phyloP scores from a whole-genome alignment of 2,888 invertebrate species.

The Rhimphoctona megacephalus region DNA sequence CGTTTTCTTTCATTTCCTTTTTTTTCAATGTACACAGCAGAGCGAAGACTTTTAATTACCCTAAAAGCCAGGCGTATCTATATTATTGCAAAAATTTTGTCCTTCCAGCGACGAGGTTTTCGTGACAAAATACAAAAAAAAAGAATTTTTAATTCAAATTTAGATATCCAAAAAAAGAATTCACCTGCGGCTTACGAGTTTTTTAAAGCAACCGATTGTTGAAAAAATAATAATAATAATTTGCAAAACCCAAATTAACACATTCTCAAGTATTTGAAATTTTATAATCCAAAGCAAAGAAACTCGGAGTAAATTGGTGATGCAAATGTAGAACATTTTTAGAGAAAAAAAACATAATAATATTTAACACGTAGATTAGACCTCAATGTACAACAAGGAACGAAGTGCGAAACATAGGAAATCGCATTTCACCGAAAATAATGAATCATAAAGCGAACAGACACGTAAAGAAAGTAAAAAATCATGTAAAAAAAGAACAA shows the following conservation, averaged over 20 bases:
- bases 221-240: background rate
- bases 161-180: background rate
- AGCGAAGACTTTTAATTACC: constrained; percentile 59
- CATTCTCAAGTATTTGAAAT: background rate
- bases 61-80: constrained; percentile 52
- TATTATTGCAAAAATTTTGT: constrained; percentile 44
- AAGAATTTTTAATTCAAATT: constrained; percentile 1
- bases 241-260: background rate
- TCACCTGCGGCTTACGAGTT: background rate
- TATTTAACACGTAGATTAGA: constrained; percentile 52
- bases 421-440: constrained; percentile 55
- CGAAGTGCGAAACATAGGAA: constrained; percentile 54
- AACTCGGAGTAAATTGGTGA: background rate
- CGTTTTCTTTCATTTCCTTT: constrained; percentile 10
- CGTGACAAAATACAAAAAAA: background rate
- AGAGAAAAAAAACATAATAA: constrained; percentile 41
- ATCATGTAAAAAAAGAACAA: constrained; percentile 43
- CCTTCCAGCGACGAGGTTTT: constrained; percentile 51
- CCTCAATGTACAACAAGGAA: constrained; percentile 65
- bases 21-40: constrained; percentile 36
- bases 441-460: constrained; percentile 61
- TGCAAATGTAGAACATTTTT: background rate
- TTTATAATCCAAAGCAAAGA: background rate
- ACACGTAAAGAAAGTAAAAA: constrained; percentile 47
- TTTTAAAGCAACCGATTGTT: background rate